Base-by-base conservation (phyloP, 2,797 vertebrate genomes). In the Sebastes minor region DNA sequence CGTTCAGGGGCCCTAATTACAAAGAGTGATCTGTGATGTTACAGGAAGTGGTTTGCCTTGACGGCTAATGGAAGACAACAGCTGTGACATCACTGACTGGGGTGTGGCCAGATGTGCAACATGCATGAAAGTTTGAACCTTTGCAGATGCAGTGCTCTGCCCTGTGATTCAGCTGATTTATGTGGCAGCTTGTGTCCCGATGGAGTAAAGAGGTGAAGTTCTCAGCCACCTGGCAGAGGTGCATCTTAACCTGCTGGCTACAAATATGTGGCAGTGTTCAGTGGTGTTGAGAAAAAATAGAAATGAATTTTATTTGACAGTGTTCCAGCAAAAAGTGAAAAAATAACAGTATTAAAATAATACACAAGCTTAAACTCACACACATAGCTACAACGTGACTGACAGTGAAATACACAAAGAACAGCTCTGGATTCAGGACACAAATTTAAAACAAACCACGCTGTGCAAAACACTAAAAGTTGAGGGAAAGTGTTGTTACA, bases 401-500 rank as follows among this genome's bases (percentile, higher is more conserved):
- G 61, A 71, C 27, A 60, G 67, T 84, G 76, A 77, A 49, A 33
- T 32, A 71, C 49, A 71, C 23, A 25, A 67, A 80, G 32, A 64
- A 55, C 22, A 63, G 60, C 18, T 71, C 33, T 65, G 35, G n/a
- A 49, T 67, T 69, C 11, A 60, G 35, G 6, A 71, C 30, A 68
- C 27, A 73, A 3, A 68, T 53, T 61, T 52, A 55, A 75, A 86
- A 80, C 20, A 28, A 65, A 42, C 75, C 32, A 81, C 1, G 1
- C 56, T 71, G 64, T 83, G 87, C 79, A 80, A 81, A 76, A 68
- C 42, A 71, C 4, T 52, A 53, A 72, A 72, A 38, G 18, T 23
- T 70, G 18, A 46, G 62, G 28, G 10, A 22, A 68, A 57, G 70
- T 12, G 56, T 72, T 4, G 2, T 49, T 71, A 11, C 42, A 32